Conservation (phyloP, 2,888 invertebrate species). For the Eudemis profundana region DNA sequence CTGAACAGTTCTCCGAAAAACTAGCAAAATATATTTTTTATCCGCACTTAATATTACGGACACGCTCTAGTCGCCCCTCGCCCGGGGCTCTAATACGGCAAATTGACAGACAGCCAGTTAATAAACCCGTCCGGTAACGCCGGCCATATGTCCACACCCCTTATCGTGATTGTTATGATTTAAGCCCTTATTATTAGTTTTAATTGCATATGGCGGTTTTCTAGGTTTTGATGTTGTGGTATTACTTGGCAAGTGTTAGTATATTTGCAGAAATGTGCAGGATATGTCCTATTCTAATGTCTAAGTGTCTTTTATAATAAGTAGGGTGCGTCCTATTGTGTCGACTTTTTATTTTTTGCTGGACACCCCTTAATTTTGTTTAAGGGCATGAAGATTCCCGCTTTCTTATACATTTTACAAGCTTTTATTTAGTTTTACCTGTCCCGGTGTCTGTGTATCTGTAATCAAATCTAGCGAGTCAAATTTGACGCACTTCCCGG, state of each 20-base stretch:
- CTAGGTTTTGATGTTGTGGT: neutral
- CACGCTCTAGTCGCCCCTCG: conserved; percentile 64
- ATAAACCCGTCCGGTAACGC: conserved; percentile 76
- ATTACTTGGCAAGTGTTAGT: neutral
- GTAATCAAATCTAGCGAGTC: no score
- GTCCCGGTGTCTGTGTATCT: no score
- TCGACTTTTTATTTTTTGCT: no score
- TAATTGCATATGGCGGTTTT: conserved; percentile 36
- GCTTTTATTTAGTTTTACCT: no score
- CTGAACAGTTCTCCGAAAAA: neutral
- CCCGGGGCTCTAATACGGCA: conserved; percentile 71
- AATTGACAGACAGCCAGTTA: conserved; percentile 82
- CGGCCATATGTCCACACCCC: conserved; percentile 78
- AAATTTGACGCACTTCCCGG: no score
- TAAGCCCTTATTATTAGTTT: conserved; percentile 39
- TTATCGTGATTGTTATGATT: conserved; percentile 34
- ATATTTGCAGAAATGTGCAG: no score
- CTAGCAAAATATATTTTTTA: conserved; percentile 8
- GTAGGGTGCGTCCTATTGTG: no score
- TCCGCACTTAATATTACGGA: conserved; percentile 30
- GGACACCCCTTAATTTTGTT: no score
- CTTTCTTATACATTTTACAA: no score
- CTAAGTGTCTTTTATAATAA: no score
- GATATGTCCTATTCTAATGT: no score
- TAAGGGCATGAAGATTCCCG: no score